Evolutionary conservation across 2,113 vertebrate genomes (phyloP).

Genomic region (Chlorodrepanis virens): DNA sequence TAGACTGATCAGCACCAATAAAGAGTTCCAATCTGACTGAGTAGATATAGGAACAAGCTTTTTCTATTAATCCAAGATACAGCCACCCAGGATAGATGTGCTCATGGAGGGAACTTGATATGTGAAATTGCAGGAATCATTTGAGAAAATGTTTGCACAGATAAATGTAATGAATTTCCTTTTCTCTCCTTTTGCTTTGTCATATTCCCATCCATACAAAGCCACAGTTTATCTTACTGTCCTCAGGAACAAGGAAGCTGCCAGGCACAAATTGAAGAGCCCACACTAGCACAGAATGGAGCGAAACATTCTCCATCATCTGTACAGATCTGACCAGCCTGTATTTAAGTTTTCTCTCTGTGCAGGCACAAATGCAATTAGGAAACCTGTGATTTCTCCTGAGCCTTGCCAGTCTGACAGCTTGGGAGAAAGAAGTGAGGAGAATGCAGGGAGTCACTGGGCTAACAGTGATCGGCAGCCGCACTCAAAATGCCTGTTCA

Average conservation of each 20-base stretch:
- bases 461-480: conserved; percentile 21
- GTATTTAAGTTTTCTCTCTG: conserved; percentile 24
- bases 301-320: conserved; percentile 1
- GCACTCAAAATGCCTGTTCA: conserved; percentile 25
- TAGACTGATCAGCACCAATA: not conserved
- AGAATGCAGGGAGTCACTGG: conserved; percentile 17
- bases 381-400: conserved; percentile 65
- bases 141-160: not conserved
- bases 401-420: conserved; percentile 55
- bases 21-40: not conserved
- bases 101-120: not conserved
- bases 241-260: not conserved
- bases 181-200: not conserved
- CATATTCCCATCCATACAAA: not conserved
- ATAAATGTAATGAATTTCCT: conserved; percentile 7
- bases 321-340: not conserved
- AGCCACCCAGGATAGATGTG: not conserved
- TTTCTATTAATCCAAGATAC: not conserved
- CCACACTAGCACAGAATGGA: not conserved
- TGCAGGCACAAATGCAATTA: conserved; percentile 51
- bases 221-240: conserved; percentile 8
- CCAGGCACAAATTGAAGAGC: conserved; percentile 12
- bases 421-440: conserved; percentile 45
- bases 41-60: not conserved
- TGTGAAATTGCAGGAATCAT: not conserved